Evolutionary conservation across 2,113 vertebrate genomes (phyloP).

Genomic region (Phylloscopus trochiloides): DNA sequence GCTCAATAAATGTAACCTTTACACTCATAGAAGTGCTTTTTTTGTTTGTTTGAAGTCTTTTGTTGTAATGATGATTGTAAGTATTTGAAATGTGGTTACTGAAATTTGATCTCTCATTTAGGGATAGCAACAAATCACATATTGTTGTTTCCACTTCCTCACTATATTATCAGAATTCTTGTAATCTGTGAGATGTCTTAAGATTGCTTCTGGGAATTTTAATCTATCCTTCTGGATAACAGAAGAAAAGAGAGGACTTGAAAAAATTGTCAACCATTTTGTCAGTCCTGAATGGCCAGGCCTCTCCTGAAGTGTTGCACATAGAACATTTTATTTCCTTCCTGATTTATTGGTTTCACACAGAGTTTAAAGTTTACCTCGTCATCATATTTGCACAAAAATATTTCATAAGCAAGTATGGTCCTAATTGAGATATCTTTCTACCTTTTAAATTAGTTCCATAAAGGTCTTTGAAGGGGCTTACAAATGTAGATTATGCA

Average conservation of each 20-base stretch:
- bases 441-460: constrained; percentile 12
- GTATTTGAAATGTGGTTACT: neutral
- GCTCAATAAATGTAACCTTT: neutral
- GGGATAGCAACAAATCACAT: neutral
- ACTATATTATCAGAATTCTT: neutral
- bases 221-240: neutral
- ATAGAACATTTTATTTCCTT: neutral
- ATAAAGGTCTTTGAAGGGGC: neutral
- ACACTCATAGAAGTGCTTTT: neutral
- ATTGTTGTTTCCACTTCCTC: neutral
- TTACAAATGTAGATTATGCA: constrained; percentile 5
- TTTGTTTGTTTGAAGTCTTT: neutral
- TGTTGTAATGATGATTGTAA: neutral
- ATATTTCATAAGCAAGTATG: neutral
- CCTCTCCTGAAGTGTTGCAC: neutral
- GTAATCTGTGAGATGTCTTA: neutral
- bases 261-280: neutral
- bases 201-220: neutral
- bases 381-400: neutral
- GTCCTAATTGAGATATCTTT: neutral
- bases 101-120: neutral
- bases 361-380: neutral
- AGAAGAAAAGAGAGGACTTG: neutral
- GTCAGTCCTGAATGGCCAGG: neutral
- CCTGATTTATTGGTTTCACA: neutral